Evolutionary conservation across 2,797 vertebrate genomes (phyloP), one percentile per base, ranked within the genome.

Genomic region (Gymnopithys bicolor): DNA sequence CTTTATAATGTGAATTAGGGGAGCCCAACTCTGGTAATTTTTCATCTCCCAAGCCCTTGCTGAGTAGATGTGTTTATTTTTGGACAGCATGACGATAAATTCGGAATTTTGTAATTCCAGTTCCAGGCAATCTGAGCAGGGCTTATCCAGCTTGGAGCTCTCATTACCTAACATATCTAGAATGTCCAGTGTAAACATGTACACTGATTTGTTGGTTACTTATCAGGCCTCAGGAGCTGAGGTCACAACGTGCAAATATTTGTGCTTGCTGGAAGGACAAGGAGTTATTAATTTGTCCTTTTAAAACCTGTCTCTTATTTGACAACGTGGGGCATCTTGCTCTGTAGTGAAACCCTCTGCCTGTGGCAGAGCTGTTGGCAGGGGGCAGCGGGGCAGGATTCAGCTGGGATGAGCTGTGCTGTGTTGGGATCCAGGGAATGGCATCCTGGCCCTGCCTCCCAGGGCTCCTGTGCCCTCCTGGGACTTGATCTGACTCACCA

Each of bases 311-410:
- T 19, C 46, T 9, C 52, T 76, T 19, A 0, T 46, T 15, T 49
- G 43, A 21, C 32, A 48, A 5, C 1, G 0, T 0, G 1, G 21
- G 39, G 27, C 4, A 2, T 46, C 45, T 33, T 21, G 4, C 35
- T 33, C 25, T 25, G 52, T 19, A 19, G 39, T 11, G 48, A n/a
- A 56, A 24, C 41, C 49, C 35, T 55, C 21, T 9, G 56, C 76
- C 24, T 0, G 0, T 12, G 53, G 43, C 4, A 58, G 63, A 27
- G 5, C 22, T 35, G 35, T 33, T 37, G 2, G 37, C 30, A 9
- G 1, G 5, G 15, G 27, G 52, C 41, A 17, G 37, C 13, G 0
- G 2, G 59, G 16, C n/a, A 37, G 49, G 75, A 15, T 10, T 23
- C 11, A 14, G 19, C 28, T 49, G 25, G 0, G 1, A 5, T 51